Evolutionary conservation across 2,888 invertebrate species (phyloP), one percentile per base, ranked within the genome.

Genomic region (Hofmannophila pseudospretella): DNA sequence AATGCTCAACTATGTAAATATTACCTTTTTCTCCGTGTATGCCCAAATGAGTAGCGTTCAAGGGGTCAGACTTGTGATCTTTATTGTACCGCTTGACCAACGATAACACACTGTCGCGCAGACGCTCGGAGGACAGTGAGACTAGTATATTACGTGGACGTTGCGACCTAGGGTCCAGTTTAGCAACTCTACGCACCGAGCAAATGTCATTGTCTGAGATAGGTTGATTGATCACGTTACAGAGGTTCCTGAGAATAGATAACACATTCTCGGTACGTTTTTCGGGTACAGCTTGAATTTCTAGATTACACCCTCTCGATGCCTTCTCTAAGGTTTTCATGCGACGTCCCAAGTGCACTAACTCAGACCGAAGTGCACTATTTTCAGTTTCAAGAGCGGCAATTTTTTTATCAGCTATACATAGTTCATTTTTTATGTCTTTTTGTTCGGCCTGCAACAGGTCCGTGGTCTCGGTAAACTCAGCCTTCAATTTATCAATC

Each of bases 81-180:
- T 46, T 47, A 19, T 50, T 50, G 36, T 26, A 47, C 3, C 47
- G 32, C 7, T 34, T 23, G 1, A 34, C 38, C 5, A 40, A 16
- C 7, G 50, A 47, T 5, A 50, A n/a, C 0, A 50, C 1, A n/a
- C 8, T n/a, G 23, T 50, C 50, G 1, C 50, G 42, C 4, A 36
- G 22, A 9, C 38, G 33, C n/a, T 34, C 39, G 1, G 39, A 38
- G 2, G 41, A 34, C 1, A 44, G 13, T 2, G 38, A 22, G 2
- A 41, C 36, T 7, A 12, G 16, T 16, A 44, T 39, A 10, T 34
- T 41, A 2, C 45, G 29, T 5, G 47, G 47, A 3, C 47, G 14
- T 7, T 7, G 12, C 2, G 42, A 39, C 3, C 29, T 26, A 2
- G 29, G 3, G 10, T 47, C 23, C 12, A 45, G 16, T 32, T 45